Percentiles rank a stretch among this genome's conserved stretches.
These are phyloP conservation scores for Pomatorhinus ruficollis DNA, from an alignment of 2,113 vertebrate species.

Conservation along the genomic window DNA sequence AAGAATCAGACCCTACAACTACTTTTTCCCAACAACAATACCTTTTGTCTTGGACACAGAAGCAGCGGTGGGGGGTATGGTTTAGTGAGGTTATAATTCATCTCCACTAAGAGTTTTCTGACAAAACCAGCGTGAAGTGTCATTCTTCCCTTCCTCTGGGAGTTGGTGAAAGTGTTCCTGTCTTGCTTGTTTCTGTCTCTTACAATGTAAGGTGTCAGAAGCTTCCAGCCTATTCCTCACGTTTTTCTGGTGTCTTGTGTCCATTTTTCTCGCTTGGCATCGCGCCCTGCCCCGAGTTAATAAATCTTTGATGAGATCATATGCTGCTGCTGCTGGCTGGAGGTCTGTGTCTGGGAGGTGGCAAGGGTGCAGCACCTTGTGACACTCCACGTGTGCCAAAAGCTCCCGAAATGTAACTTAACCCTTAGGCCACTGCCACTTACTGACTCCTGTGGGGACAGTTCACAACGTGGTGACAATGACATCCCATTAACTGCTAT, in stretches of 20 bases:
- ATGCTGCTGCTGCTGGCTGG: accelerated
- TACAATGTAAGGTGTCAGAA: background rate
- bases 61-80: background rate
- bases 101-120: constrained; percentile 1
- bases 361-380: background rate
- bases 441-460: background rate
- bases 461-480: background rate
- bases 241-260: background rate
- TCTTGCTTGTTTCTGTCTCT: background rate
- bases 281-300: background rate
- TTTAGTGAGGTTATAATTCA: constrained; percentile 16
- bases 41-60: background rate
- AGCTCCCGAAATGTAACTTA: background rate
- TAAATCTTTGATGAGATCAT: background rate
- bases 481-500: background rate
- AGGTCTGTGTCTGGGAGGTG: background rate
- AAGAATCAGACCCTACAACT: background rate
- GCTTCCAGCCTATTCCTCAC: background rate
- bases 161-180: background rate
- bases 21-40: background rate
- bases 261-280: background rate
- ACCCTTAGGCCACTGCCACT: background rate
- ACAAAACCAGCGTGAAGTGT: background rate
- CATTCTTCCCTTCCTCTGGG: background rate
- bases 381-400: background rate